Conservation (phyloP, 2,888 invertebrate genomes). For the Uropetala carovei region DNA sequence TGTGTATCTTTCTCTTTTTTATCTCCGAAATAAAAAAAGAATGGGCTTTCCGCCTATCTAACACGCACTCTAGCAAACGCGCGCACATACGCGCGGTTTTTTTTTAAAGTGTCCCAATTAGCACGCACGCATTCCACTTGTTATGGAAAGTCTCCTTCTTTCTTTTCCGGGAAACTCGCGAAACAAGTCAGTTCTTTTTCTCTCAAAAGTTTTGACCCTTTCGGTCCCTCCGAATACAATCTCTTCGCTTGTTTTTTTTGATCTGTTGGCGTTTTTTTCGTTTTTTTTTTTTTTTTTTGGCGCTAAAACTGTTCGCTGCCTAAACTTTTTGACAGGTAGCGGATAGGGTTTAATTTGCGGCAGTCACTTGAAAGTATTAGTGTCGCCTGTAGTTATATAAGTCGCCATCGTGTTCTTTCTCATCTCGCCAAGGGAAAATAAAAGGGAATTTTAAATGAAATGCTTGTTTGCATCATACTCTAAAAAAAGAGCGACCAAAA, state of each 20-base stretch:
- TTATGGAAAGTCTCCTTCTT: background rate
- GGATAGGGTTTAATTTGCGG: no score
- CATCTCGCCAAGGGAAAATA: no score
- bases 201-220: background rate
- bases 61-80: background rate
- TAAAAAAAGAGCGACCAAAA: no score
- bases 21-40: background rate
- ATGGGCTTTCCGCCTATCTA: background rate
- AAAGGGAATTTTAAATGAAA: no score
- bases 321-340: background rate
- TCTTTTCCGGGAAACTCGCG: background rate
- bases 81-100: background rate
- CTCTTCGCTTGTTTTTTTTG: background rate
- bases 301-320: background rate
- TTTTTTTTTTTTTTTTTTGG: background rate
- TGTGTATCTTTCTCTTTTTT: background rate
- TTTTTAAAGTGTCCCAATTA: slow-evolving; percentile 29
- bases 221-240: background rate
- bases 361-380: no score
- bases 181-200: background rate
- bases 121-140: slow-evolving; percentile 48
- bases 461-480: no score
- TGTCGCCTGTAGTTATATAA: no score
- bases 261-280: background rate
- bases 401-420: no score